Percentiles rank a stretch among this genome's conserved stretches.
Conservation (phyloP, 2,113 vertebrate species). For the Diadophis punctatus region DNA sequence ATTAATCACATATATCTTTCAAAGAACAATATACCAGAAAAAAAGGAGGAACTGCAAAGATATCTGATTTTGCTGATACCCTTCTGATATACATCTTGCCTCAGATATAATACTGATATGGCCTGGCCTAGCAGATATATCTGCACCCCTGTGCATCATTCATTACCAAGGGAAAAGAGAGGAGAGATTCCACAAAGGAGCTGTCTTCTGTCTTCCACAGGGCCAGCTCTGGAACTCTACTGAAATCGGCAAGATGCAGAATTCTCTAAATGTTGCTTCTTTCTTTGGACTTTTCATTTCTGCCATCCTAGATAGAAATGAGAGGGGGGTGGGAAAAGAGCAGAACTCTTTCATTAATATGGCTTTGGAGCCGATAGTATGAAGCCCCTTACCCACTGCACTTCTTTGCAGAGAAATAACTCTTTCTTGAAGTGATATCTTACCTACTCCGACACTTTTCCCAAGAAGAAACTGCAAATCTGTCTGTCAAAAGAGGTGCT, state of each 20-base stretch:
- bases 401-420: background rate
- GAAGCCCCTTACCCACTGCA: background rate
- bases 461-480: background rate
- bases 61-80: constrained; percentile 30
- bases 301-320: constrained; percentile 51
- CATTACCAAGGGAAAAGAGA: constrained; percentile 36
- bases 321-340: constrained; percentile 2
- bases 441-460: background rate
- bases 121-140: background rate
- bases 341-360: constrained; percentile 8
- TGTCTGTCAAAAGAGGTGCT: background rate
- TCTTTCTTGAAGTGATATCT: background rate
- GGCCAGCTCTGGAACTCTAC: constrained; percentile 13
- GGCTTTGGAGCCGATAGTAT: constrained; percentile 8
- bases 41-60: constrained; percentile 35
- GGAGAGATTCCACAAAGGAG: constrained; percentile 41
- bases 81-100: constrained; percentile 33
- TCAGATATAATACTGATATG: constrained; percentile 26
- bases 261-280: constrained; percentile 58
- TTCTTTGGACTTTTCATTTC: constrained; percentile 64
- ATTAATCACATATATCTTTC: background rate
- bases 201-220: constrained; percentile 32
- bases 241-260: constrained; percentile 8
- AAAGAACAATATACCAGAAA: constrained; percentile 22
- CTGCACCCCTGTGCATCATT: constrained; percentile 23